phyloP scores from a whole-genome alignment of 2,888 invertebrate genomes.

The Aelia acuminata region DNA sequence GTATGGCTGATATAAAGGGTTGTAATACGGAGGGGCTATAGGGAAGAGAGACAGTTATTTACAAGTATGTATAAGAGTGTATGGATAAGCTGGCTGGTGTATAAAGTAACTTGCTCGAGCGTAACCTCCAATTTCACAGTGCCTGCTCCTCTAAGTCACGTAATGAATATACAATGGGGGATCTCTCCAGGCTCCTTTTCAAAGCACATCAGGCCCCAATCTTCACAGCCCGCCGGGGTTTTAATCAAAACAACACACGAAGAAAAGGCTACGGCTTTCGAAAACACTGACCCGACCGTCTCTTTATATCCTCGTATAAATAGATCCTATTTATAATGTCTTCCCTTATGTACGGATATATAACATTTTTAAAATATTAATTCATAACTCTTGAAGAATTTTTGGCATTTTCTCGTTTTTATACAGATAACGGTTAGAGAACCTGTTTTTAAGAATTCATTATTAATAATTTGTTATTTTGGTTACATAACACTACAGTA shows the following conservation, averaged over 20 bases:
- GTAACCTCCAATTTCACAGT: slow-evolving; percentile 65
- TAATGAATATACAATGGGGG: slow-evolving; percentile 64
- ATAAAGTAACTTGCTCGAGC: slow-evolving; percentile 63
- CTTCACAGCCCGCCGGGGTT: slow-evolving; percentile 36
- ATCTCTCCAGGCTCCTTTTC: slow-evolving; percentile 51
- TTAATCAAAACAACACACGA: slow-evolving; percentile 58
- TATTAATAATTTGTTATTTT: no score
- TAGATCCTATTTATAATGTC: slow-evolving; percentile 18
- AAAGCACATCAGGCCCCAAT: slow-evolving; percentile 56
- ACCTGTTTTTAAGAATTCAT: no score
- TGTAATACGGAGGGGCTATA: slow-evolving; percentile 10
- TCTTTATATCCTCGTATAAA: slow-evolving; percentile 14
- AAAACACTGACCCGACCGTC: slow-evolving; percentile 17
- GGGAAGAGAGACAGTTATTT: slow-evolving; percentile 53
- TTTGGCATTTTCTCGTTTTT: no score
- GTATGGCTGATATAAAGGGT: neutral
- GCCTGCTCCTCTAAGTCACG: slow-evolving; percentile 63
- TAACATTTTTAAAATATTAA: neutral
- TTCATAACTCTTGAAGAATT: neutral
- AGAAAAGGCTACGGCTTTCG: slow-evolving; percentile 51
- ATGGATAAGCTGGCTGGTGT: slow-evolving; percentile 51
- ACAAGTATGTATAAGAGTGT: slow-evolving; percentile 57
- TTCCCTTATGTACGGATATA: neutral
- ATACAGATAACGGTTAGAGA: no score
- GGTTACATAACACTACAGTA: no score